Evolutionary conservation across 1,140 invertebrate genomes (phyloP).

Genomic region (Cardiocondyla obscurior): DNA sequence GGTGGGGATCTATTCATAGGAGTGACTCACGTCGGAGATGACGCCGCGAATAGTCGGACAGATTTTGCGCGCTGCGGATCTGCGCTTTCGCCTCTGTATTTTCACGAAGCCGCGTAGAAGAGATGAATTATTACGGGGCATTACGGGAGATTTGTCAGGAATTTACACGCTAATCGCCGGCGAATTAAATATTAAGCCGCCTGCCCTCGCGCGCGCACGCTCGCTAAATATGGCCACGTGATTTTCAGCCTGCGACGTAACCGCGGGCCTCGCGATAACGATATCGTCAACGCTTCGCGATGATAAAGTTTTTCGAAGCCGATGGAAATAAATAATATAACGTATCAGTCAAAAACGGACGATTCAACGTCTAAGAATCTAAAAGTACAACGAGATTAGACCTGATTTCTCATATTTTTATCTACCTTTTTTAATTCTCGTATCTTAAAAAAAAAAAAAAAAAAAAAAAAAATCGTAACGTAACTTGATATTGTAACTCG

Average conservation of each 20-base stretch:
- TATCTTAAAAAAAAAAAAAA: too few relatives aligned
- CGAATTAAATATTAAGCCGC: slow-evolving; percentile 18
- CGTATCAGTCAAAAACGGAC: background rate
- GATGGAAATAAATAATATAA: background rate
- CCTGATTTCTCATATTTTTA: background rate
- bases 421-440: background rate
- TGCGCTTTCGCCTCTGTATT: slow-evolving; percentile 59
- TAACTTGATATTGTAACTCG: background rate
- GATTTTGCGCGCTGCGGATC: slow-evolving; percentile 77
- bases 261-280: slow-evolving; percentile 18
- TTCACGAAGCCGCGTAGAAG: slow-evolving; percentile 2
- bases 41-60: slow-evolving; percentile 78
- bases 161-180: background rate
- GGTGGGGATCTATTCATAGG: slow-evolving; percentile 78
- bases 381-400: background rate
- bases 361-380: background rate
- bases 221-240: slow-evolving; percentile 2
- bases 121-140: slow-evolving; percentile 23
- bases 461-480: background rate
- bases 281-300: background rate
- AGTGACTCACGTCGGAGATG: slow-evolving; percentile 77
- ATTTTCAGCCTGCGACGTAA: slow-evolving; percentile 17
- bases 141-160: slow-evolving; percentile 7
- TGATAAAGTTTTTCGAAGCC: slow-evolving; percentile 12
- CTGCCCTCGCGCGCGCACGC: background rate